Evolutionary conservation across 2,797 vertebrate genomes (phyloP).

Genomic region (Myioborus melanocephalus): DNA sequence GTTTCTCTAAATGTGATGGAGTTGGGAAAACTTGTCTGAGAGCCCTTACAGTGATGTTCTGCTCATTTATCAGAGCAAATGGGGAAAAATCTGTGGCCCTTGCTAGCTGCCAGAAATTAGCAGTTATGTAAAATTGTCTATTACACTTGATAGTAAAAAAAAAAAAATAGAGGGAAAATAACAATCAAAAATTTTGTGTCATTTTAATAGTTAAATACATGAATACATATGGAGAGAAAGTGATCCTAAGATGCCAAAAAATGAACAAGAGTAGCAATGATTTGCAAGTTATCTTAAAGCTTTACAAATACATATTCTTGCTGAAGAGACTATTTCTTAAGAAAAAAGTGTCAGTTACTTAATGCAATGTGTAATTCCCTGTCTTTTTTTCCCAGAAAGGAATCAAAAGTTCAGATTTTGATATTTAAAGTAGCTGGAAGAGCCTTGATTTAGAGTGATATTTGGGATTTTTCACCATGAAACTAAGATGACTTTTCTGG

Average conservation of each 20-base stretch:
- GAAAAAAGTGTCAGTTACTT: not conserved
- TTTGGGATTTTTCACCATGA: not conserved
- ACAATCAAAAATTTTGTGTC: not conserved
- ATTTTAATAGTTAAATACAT: not conserved
- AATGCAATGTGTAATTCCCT: not conserved
- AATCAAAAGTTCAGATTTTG: not conserved
- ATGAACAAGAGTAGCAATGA: not conserved
- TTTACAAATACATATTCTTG: not conserved
- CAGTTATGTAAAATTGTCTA: not conserved
- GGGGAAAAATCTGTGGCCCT: not conserved
- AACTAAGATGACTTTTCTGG: not conserved
- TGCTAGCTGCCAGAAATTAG: not conserved
- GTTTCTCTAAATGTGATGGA: not conserved
- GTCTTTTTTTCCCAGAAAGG: not conserved
- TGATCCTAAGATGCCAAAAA: not conserved
- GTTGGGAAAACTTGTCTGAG: not conserved
- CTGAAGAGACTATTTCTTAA: not conserved
- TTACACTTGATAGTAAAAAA: not conserved
- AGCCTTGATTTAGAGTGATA: not conserved
- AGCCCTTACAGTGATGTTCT: not conserved
- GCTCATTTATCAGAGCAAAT: not conserved
- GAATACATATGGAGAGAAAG: not conserved
- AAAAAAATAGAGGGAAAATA: not conserved
- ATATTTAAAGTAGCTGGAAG: not conserved
- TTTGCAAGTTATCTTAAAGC: not conserved